Conservation (phyloP, 2,888 invertebrate genomes). For the Rugalucina vietnamica region DNA sequence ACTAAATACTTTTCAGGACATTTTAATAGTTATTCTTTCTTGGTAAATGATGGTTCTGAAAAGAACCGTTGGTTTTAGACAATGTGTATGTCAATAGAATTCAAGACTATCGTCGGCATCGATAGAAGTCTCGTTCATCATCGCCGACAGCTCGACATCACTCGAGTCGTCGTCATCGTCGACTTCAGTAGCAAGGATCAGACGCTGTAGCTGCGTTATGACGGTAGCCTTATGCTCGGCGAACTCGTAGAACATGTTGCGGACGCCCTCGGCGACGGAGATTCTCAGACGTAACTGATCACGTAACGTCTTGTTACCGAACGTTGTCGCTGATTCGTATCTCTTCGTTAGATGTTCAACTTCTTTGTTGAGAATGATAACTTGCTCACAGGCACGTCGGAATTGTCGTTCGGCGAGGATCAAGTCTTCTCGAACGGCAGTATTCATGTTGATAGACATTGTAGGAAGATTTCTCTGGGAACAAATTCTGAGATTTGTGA, state of each 20-base stretch:
- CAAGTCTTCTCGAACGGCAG: neutral
- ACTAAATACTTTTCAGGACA: too few relatives aligned
- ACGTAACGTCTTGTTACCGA: neutral
- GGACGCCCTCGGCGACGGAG: neutral
- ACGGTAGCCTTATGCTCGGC: neutral
- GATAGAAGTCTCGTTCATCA: neutral
- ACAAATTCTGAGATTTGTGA: too few relatives aligned
- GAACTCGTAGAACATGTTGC: constrained; percentile 10
- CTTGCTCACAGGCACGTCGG: neutral
- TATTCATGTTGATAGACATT: neutral
- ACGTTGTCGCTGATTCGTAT: neutral
- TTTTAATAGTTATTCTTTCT: neutral
- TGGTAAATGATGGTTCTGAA: neutral
- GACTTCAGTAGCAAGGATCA: neutral
- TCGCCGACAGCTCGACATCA: neutral
- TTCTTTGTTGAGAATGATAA: neutral
- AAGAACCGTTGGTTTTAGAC: neutral
- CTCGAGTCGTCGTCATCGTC: too few relatives aligned
- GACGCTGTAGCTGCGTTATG: neutral
- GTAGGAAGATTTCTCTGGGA: too few relatives aligned
- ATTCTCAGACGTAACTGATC: neutral
- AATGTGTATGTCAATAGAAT: neutral
- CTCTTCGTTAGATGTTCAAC: neutral
- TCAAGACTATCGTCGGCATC: neutral
- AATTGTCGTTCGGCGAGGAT: neutral